Conservation (phyloP, 1,140 invertebrate species). For the Drosophila sulfurigaster region DNA sequence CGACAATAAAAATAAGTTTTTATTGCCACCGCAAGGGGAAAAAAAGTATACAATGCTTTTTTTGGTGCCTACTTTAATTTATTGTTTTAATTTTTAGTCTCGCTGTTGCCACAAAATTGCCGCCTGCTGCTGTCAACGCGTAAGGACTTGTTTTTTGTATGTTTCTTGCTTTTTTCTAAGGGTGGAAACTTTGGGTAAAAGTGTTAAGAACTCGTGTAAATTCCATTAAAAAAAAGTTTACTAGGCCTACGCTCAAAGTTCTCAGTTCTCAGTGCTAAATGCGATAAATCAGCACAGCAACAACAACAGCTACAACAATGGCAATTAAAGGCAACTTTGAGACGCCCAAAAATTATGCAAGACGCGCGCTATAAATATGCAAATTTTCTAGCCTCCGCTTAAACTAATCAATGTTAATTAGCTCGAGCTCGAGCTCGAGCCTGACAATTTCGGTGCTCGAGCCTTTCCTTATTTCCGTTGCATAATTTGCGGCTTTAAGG, state of each 20-base stretch:
- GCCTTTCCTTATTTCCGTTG: constrained; percentile 1
- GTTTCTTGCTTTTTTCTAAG: background rate
- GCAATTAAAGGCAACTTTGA: constrained; percentile 21
- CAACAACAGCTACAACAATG: constrained; percentile 35
- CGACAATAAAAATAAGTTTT: constrained; percentile 58
- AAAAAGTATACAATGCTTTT: constrained; percentile 54
- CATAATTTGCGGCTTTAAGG: constrained; percentile 25
- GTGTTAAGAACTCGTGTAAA: constrained; percentile 80
- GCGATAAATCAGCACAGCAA: constrained; percentile 63
- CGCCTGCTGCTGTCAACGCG: constrained; percentile 37
- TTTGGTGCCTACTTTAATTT: constrained; percentile 58
- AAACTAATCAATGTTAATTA: constrained; percentile 78
- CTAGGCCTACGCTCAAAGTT: constrained; percentile 14
- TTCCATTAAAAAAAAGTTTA: constrained; percentile 66
- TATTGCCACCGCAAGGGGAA: constrained; percentile 36
- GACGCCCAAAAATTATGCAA: constrained; percentile 64
- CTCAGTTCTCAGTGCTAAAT: constrained; percentile 40
- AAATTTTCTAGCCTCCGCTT: constrained; percentile 52
- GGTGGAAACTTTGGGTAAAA: constrained; percentile 52
- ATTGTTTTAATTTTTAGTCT: constrained; percentile 80
- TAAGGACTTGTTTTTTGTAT: constrained; percentile 23
- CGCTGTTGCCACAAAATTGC: constrained; percentile 61
- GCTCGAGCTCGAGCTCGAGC: constrained; percentile 41
- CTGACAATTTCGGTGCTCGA: constrained; percentile 41
- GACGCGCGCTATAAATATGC: constrained; percentile 67